A percentile compares a stretch with the other conserved stretches of the same genome.
Evolutionary conservation across 2,113 vertebrate species (phyloP).

Genomic region (Hippocampus comes): DNA sequence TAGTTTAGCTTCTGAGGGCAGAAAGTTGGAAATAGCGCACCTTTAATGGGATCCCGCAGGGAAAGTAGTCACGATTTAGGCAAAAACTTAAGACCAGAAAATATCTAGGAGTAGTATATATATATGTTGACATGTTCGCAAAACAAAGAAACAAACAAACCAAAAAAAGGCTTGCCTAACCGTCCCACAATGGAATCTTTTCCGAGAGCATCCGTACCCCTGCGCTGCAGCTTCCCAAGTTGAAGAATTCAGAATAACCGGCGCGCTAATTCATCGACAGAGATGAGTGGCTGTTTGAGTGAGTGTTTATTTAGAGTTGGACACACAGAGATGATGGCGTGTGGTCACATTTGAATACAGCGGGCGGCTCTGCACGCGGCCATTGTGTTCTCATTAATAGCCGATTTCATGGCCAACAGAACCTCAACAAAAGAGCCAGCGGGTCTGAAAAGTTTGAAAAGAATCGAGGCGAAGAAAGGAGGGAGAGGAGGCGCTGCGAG

Average conservation of each 20-base stretch:
- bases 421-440: constrained; percentile 63
- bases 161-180: background rate
- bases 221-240: background rate
- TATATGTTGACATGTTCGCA: too few relatives aligned
- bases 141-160: too few relatives aligned
- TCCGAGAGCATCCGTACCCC: background rate
- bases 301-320: constrained; percentile 46
- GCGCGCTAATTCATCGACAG: constrained; percentile 4
- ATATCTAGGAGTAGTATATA: too few relatives aligned
- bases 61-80: background rate
- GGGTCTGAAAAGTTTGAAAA: constrained; percentile 59
- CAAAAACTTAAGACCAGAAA: background rate
- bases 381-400: constrained; percentile 58
- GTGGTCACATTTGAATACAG: constrained; percentile 63
- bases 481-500: constrained; percentile 21
- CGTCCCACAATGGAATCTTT: too few relatives aligned
- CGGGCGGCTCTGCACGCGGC: constrained; percentile 55
- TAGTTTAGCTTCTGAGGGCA: background rate
- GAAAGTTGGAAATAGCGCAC: background rate
- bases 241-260: background rate
- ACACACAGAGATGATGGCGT: constrained; percentile 28
- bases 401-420: constrained; percentile 63
- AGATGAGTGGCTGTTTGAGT: constrained; percentile 33
- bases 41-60: background rate
- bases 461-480: constrained; percentile 36